These are phyloP conservation scores for Lepidocolaptes lacrymiger DNA, from an alignment of 2,797 vertebrate genomes.

Conservation along the genomic window DNA sequence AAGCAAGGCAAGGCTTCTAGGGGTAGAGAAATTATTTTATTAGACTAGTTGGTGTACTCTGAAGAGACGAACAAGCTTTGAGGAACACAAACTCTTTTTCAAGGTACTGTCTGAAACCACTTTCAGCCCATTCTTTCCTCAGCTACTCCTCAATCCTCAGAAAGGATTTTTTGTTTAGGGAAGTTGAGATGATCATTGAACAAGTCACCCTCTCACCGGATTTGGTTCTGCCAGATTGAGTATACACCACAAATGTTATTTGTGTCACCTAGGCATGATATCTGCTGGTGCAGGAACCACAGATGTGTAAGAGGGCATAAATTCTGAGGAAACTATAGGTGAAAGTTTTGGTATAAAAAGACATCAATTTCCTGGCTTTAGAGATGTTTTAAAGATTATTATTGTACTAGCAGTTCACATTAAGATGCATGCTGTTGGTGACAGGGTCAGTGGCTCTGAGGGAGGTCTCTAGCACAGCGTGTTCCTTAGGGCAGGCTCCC, in stretches of 20 bases:
- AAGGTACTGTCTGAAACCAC: background rate
- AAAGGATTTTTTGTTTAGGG: background rate
- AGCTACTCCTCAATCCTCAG: background rate
- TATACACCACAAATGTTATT: background rate
- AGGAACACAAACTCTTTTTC: background rate
- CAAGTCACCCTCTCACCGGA: background rate
- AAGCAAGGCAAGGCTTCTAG: background rate
- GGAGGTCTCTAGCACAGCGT: background rate
- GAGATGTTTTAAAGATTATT: background rate
- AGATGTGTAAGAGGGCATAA: background rate
- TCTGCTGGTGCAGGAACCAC: background rate
- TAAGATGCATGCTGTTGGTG: too few relatives aligned
- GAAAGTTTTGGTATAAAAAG: background rate
- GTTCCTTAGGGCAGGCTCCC: background rate
- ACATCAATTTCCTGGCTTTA: background rate
- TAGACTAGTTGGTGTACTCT: background rate
- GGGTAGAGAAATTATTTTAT: background rate
- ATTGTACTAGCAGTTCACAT: background rate
- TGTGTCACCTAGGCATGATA: background rate
- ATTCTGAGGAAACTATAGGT: background rate
- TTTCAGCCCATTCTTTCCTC: background rate
- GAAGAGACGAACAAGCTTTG: background rate
- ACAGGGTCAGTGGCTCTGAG: background rate
- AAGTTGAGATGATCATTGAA: background rate
- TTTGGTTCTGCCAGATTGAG: background rate